Base-by-base conservation (phyloP, 53 echinoderm and acorn worm genomes). In the Stichopus horrens region DNA sequence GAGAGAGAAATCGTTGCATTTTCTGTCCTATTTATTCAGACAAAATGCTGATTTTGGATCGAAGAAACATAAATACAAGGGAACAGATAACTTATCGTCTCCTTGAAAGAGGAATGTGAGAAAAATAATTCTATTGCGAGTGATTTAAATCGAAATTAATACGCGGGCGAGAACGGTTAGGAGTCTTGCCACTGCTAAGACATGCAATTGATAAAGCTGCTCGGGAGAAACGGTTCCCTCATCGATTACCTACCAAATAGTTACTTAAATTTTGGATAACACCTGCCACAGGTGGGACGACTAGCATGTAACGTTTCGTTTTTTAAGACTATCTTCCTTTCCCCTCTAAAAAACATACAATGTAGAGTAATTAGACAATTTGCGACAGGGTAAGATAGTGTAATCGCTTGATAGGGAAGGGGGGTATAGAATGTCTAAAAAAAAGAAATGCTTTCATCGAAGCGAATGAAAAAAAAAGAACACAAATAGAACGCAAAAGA, bases 61-160 rank as follows among this genome's bases (percentile, higher is more conserved):
- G 56, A 81, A 81, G 56, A 20, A 71, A 71, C 18, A 77, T n/a
- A 81, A 58, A 58, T 56, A 81, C 81, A 81, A 81, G 81, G 56
- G 56, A 51, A 58, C 52, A 81, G 58, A 81, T 81, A 81, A 81
- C 81, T 81, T 81, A 56, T 21, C 57, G 81, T 81, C 81, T 81
- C 81, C 57, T 58, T 58, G 57, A 81, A 58, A 21, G 37, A 37
- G 37, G 56, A 81, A 81, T 81, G 81, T 81, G 81, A 81, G 81
- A 81, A 57, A 81, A 81, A 81, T 81, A 81, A 81, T 81, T 71
- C 81, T 58, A 81, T 81, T 81, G 57, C 22, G 56, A 81, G 81
- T 81, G 81, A 81, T 81, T 81, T 81, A 58, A 81, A 81, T 81
- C 81, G 81, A 81, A 81, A 81, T 81, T 81, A 81, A 81, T 81